phyloP scores from a whole-genome alignment of 2,113 vertebrate genomes.

The Gymnarchus niloticus region DNA sequence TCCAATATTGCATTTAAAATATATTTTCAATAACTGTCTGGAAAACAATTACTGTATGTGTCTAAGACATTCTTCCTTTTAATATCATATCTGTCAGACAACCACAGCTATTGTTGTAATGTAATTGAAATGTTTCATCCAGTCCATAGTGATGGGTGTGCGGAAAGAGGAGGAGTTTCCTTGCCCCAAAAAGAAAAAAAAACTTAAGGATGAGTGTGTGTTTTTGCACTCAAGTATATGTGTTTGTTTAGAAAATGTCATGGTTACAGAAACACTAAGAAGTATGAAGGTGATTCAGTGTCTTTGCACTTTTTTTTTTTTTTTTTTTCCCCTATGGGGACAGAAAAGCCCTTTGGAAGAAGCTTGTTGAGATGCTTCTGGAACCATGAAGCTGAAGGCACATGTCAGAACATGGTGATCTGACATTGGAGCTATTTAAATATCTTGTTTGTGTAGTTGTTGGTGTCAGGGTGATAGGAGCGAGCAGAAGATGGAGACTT shows the following conservation, averaged over 20 bases:
- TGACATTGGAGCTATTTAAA: neutral
- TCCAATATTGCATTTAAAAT: neutral
- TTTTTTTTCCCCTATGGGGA: neutral
- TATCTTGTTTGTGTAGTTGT: neutral
- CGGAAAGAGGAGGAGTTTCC: neutral
- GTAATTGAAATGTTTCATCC: too few relatives aligned
- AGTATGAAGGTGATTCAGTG: conserved; percentile 7
- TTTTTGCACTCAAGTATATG: neutral
- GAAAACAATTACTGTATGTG: neutral
- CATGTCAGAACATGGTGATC: neutral
- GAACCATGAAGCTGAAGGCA: neutral
- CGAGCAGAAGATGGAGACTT: neutral
- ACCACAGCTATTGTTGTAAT: neutral
- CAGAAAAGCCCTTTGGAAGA: neutral
- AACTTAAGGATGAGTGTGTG: neutral
- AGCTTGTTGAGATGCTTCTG: neutral
- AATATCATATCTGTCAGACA: neutral
- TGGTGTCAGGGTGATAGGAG: neutral
- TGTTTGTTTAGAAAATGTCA: conserved; percentile 14
- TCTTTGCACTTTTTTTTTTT: neutral
- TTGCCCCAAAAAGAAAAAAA: neutral
- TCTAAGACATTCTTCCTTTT: neutral
- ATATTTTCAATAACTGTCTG: neutral
- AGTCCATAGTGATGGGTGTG: neutral
- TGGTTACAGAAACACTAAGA: conserved; percentile 1